phyloP scores from a whole-genome alignment of 2,888 invertebrate genomes.

The Aporophyla lueneburgensis region DNA sequence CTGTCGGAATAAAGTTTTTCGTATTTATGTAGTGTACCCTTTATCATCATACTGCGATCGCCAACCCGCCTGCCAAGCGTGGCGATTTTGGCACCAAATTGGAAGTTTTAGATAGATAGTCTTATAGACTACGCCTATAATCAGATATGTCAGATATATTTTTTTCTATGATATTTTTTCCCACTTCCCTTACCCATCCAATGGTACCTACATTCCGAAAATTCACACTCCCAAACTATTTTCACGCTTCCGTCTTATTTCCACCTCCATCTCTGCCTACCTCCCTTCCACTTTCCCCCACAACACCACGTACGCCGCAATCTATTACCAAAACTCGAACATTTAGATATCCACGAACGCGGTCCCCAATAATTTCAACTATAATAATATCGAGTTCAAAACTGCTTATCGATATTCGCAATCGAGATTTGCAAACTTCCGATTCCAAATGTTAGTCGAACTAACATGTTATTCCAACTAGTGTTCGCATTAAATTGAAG shows the following conservation, averaged over 20 bases:
- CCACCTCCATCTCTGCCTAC: background rate
- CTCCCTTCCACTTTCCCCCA: background rate
- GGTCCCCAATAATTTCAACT: slow-evolving; percentile 31
- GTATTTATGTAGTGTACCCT: too few species aligned
- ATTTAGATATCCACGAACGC: slow-evolving; percentile 17
- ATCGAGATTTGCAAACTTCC: slow-evolving; percentile 40
- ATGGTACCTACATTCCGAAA: background rate
- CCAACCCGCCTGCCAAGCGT: too few species aligned
- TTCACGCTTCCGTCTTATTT: background rate
- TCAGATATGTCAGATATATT: too few species aligned
- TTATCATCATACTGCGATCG: too few species aligned
- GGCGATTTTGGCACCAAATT: too few species aligned
- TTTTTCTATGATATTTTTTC: too few species aligned
- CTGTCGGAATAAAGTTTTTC: too few species aligned
- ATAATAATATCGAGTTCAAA: slow-evolving; percentile 49
- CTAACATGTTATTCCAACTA: slow-evolving; percentile 37
- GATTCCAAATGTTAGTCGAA: slow-evolving; percentile 24
- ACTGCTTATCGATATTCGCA: slow-evolving; percentile 49
- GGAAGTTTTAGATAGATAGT: too few species aligned
- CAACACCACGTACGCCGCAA: slow-evolving; percentile 9
- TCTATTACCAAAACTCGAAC: slow-evolving; percentile 30
- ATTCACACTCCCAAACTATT: background rate
- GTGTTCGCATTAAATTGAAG: slow-evolving; percentile 34
- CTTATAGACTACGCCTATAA: too few species aligned
- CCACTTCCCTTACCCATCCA: background rate